phyloP scores from a whole-genome alignment of 2,888 invertebrate genomes.

The Sinopyrophorus schimmeli region DNA sequence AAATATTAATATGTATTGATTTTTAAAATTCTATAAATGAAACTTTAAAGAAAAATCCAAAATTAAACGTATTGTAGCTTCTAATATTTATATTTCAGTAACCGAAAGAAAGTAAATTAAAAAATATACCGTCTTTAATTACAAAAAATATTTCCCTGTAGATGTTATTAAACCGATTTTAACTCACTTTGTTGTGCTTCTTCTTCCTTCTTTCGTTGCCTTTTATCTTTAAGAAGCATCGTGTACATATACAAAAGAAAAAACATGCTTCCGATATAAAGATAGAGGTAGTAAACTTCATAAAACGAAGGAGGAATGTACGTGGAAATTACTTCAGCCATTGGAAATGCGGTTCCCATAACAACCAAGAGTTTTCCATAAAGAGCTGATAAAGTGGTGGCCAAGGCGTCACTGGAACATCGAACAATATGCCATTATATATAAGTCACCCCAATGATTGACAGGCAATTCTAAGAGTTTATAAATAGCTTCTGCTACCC shows the following conservation, averaged over 20 bases:
- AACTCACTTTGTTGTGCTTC: slow-evolving; percentile 38
- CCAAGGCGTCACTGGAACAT: slow-evolving; percentile 85
- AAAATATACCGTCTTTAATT: too few relatives aligned
- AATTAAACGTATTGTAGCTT: too few relatives aligned
- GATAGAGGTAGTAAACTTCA: slow-evolving; percentile 72
- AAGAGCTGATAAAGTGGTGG: slow-evolving; percentile 87
- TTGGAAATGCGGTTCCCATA: slow-evolving; percentile 93
- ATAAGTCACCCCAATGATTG: too few relatives aligned
- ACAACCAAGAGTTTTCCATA: slow-evolving; percentile 93
- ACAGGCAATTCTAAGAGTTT: not conserved
- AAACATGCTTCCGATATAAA: slow-evolving; percentile 70
- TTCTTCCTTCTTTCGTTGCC: slow-evolving; percentile 46
- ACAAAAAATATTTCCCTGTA: too few relatives aligned
- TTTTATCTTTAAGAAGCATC: slow-evolving; percentile 67
- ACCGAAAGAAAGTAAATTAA: too few relatives aligned
- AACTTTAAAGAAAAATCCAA: too few relatives aligned
- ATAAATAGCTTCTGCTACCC: too few relatives aligned
- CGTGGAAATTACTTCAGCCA: slow-evolving; percentile 94
- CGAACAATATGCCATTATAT: not conserved
- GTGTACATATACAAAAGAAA: slow-evolving; percentile 70
- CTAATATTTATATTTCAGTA: too few relatives aligned
- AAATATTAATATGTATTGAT: too few relatives aligned
- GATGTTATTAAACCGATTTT: not conserved
- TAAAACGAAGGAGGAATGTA: slow-evolving; percentile 93
- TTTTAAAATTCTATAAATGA: too few relatives aligned